These are phyloP conservation scores for Gracilinanus agilis DNA, from an alignment of 2,113 vertebrate species.

Conservation along the genomic window DNA sequence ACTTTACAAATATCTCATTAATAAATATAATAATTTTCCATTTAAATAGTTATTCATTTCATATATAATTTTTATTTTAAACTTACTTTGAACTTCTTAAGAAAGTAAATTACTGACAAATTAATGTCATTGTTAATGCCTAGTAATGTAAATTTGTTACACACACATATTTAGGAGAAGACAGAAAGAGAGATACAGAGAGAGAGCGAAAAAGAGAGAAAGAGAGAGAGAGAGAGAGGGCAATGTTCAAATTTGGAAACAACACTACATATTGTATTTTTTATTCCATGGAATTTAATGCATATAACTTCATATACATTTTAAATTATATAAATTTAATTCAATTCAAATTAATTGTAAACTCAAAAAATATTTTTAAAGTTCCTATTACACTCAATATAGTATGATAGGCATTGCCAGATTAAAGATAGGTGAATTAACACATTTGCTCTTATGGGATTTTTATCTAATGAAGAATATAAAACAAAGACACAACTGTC, in stretches of 20 bases:
- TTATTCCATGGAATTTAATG: not conserved
- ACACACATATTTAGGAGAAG: no score
- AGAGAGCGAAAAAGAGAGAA: no score
- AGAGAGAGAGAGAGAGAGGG: no score
- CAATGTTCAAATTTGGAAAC: no score
- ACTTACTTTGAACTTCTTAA: not conserved
- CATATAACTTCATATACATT: not conserved
- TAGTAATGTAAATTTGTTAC: not conserved
- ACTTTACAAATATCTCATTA: not conserved
- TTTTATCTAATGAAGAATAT: not conserved
- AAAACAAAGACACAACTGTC: not conserved
- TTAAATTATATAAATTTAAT: not conserved
- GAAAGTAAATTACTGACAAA: not conserved
- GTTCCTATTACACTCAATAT: not conserved
- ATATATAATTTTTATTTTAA: not conserved
- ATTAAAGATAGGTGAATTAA: not conserved
- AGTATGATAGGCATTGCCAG: not conserved
- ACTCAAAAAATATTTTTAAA: not conserved
- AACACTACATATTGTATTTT: not conserved
- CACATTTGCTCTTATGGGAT: not conserved
- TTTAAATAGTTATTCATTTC: no score
- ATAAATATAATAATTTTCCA: not conserved
- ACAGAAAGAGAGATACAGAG: no score
- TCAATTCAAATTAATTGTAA: not conserved
- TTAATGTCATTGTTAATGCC: not conserved